Base-by-base conservation (phyloP, 2,113 vertebrate species). In the Manacus vitellinus region DNA sequence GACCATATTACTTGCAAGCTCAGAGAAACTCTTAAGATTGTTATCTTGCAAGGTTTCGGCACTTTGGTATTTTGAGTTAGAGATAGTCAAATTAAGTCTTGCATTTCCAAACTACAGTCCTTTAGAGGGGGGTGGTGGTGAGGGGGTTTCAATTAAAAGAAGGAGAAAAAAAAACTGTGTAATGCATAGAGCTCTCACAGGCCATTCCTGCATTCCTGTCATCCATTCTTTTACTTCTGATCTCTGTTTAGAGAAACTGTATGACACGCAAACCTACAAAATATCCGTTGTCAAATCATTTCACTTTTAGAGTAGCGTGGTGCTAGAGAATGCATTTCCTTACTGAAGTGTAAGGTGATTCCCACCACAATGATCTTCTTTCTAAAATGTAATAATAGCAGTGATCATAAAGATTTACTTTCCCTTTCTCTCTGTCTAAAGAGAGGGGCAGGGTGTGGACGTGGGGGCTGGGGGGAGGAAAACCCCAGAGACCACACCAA, bases 401-500 rank as follows among this genome's bases (percentile, higher is more conserved):
- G 7, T 39, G 33, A 61, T 92, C 68, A 68, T 82, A 70, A 93
- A 85, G 83, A 83, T 80, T 88, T 91, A 58, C 85, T 94, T 93
- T 94, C 39, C 49, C 75, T 92, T 91, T 76, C 68, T 59, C 37
- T 65, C 41, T 51, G 22, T 65, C 55, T 62, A 62, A 94, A 67
- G 19, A 72, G 39, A 56, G 27, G 8, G 19, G 6, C 16, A 44
- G 18, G 35, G 22, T 31, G 12, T n/a, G 33, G 16, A 90, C 31
- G 6, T 15, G 21, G 20, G 41, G 21, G 15, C 0, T 0, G 2
- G 9, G 20, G 28, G 25, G 23, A 49, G 56, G 56, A 77, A 86
- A 81, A 52, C 76, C 66, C 73, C 25, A 51, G 88, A 88, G 96
- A 95, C 91, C 94, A 88, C 88, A 92, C 74, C 37, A 44, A 82